These are phyloP conservation scores for Crematogaster levior DNA, from an alignment of 2,888 invertebrate species.

Conservation along the genomic window DNA sequence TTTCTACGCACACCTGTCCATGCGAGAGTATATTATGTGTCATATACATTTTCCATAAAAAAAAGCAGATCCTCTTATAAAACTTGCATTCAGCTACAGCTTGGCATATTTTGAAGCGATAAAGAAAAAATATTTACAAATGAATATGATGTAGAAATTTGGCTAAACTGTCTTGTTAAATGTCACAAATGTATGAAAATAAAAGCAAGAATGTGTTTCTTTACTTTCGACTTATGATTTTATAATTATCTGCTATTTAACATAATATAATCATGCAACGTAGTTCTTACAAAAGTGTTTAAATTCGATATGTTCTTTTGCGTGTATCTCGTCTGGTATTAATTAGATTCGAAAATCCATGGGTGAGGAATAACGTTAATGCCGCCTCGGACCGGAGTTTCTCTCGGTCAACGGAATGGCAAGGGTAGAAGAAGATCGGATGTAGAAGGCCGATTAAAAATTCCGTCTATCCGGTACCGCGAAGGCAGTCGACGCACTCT, in stretches of 20 bases:
- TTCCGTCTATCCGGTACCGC: slow-evolving; percentile 76
- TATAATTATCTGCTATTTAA: not conserved
- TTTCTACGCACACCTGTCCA: slow-evolving; percentile 81
- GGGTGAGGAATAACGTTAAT: slow-evolving; percentile 6
- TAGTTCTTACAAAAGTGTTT: not conserved
- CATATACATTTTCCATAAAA: slow-evolving; percentile 15
- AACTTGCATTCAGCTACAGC: not conserved
- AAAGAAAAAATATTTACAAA: not conserved
- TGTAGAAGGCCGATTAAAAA: slow-evolving; percentile 78
- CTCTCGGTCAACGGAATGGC: slow-evolving; percentile 29
- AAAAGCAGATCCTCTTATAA: not conserved
- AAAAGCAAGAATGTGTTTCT: not conserved
- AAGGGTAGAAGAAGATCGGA: slow-evolving; percentile 29
- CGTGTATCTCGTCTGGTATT: slow-evolving; percentile 9
- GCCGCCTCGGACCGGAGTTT: not conserved
- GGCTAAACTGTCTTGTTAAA: not conserved
- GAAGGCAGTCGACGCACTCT: slow-evolving; percentile 62
- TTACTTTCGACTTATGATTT: not conserved
- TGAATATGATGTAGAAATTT: not conserved
- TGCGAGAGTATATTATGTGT: slow-evolving; percentile 54
- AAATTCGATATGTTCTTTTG: not conserved
- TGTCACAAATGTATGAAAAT: not conserved
- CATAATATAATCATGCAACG: not conserved
- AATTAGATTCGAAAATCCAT: slow-evolving; percentile 14
- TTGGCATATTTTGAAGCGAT: not conserved